phyloP scores from a whole-genome alignment of 1,140 invertebrate genomes.

The Thaumatotibia leucotreta region DNA sequence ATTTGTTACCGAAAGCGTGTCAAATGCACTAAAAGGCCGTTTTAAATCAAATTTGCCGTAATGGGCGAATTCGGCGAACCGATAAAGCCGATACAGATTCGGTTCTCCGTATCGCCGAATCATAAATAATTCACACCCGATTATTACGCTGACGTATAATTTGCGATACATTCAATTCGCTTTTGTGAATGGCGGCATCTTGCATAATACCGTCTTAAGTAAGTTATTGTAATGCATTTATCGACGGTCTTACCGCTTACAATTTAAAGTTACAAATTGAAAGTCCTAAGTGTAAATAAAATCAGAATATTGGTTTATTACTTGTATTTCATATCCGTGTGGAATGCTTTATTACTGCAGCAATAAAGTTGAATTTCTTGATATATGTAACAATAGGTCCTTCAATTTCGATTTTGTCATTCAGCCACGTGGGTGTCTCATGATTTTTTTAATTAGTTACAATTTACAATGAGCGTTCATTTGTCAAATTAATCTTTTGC shows the following conservation, averaged over 20 bases:
- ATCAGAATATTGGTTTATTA: neutral
- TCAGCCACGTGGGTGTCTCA: neutral
- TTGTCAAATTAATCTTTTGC: neutral
- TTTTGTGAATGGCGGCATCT: conserved; percentile 2
- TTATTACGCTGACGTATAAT: neutral
- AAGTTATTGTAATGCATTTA: neutral
- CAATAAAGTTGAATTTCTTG: neutral
- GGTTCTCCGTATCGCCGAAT: neutral
- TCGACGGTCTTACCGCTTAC: neutral
- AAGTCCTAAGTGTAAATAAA: neutral
- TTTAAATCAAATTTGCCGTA: conserved; percentile 9
- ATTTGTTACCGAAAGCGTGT: conserved; percentile 2
- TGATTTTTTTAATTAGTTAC: neutral
- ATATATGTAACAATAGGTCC: neutral
- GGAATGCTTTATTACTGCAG: neutral
- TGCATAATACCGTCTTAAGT: neutral
- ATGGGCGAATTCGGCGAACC: conserved; percentile 1
- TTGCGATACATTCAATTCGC: conserved; percentile 1
- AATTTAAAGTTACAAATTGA: neutral
- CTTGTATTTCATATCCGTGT: neutral
- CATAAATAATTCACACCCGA: conserved; percentile 10
- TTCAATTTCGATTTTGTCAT: conserved; percentile 1
- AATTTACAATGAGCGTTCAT: neutral
- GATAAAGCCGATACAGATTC: neutral
- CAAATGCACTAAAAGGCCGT: conserved; percentile 8